These are phyloP conservation scores for Drosophila paranaensis DNA, from an alignment of 2,888 invertebrate species.

Conservation along the genomic window DNA sequence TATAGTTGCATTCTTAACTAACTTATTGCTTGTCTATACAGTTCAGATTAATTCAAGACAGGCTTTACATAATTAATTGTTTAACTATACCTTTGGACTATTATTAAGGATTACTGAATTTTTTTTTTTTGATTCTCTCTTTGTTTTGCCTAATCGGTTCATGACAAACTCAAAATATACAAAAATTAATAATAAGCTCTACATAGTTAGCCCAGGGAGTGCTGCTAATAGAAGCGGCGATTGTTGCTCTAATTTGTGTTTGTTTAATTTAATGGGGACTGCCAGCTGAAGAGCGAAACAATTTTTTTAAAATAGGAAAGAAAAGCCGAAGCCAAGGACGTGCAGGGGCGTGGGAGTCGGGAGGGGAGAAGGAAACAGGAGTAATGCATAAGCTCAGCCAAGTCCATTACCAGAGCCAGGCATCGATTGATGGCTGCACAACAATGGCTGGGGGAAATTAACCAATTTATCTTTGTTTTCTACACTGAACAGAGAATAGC, in stretches of 20 bases:
- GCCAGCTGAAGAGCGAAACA: slow-evolving; percentile 35
- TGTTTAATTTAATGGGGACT: slow-evolving; percentile 53
- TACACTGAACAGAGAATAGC: slow-evolving; percentile 63
- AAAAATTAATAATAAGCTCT: slow-evolving; percentile 8
- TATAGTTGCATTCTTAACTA: not conserved
- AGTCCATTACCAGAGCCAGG: slow-evolving; percentile 83
- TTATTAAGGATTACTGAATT: not conserved
- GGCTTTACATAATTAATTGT: not conserved
- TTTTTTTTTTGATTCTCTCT: too few species aligned
- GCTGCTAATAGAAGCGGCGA: slow-evolving; percentile 40
- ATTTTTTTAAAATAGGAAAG: slow-evolving; percentile 36
- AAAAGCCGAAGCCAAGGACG: slow-evolving; percentile 15
- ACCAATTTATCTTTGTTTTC: slow-evolving; percentile 85
- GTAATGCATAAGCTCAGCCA: slow-evolving; percentile 81
- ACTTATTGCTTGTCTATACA: not conserved
- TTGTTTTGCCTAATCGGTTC: not conserved
- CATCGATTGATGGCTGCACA: slow-evolving; percentile 84
- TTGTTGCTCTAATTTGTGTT: slow-evolving; percentile 54
- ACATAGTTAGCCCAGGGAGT: slow-evolving; percentile 15
- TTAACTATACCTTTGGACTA: not conserved
- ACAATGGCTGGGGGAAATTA: slow-evolving; percentile 84
- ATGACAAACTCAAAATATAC: slow-evolving; percentile 5
- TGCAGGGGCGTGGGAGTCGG: slow-evolving; percentile 19
- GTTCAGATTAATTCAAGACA: not conserved
- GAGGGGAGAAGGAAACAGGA: slow-evolving; percentile 47